Evolutionary conservation across 1,140 invertebrate genomes (phyloP), one percentile per base, ranked within the genome.

Genomic region (Notospermus geniculatus): DNA sequence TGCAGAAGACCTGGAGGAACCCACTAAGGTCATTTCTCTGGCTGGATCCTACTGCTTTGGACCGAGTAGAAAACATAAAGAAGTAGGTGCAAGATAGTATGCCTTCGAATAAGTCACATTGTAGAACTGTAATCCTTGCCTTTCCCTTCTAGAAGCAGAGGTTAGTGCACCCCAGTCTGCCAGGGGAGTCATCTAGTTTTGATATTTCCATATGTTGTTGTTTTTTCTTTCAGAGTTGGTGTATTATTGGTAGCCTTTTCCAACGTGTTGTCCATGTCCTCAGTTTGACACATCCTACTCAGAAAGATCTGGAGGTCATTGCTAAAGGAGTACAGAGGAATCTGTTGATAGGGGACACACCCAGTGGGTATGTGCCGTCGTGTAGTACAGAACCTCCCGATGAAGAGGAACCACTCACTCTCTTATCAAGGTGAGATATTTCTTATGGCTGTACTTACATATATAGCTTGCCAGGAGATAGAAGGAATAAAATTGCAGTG

Each of bases 181-280:
- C n/a, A n/a, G n/a, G n/a, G n/a, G n/a, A n/a, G n/a, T n/a, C 32
- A 36, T 36, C 15, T 27, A 7, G 36, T 27, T 28, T 27, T 55
- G 19, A 27, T 7, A 52, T 52, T 11, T 13, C 11, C 11, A 43
- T 11, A 39, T 60, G 50, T 58, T 15, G 25, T 59, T 22, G 19
- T 22, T 11, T 17, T 64, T 41, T 54, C 17, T 64, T 60, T 23
- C 36, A 74, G 71, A 67, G 69, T 17, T 69, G 70, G 60, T 71
- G 70, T 57, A 67, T 78, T 17, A 57, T 74, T n/a, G 75, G 75
- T 13, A 74, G 73, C 29, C 62, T 71, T 23, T 77, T 79, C 65
- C 66, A 78, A 52, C 69, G 71, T 54, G 57, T 64, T 59, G 59
- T 76, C 25, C 67, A 78, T 61, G 59, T 74, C 17, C 53, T 79